Conservation (phyloP, 2,797 vertebrate genomes). For the Rhinogobio ventralis region DNA sequence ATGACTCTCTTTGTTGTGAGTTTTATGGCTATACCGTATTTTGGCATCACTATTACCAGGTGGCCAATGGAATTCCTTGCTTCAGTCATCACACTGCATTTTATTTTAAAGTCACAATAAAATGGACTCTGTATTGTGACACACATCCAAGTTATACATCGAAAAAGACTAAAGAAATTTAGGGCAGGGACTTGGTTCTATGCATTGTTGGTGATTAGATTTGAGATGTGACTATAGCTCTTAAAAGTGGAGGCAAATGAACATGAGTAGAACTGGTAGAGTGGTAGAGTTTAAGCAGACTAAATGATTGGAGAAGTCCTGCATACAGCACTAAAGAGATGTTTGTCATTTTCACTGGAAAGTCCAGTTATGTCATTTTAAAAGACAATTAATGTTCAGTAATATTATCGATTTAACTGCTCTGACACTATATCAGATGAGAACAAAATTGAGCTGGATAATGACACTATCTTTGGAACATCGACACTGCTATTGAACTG, state of each 20-base stretch:
- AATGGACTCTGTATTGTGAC: not conserved
- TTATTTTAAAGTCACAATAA: not conserved
- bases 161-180: not conserved
- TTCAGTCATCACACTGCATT: not conserved
- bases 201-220: not conserved
- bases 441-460: not conserved
- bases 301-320: not conserved
- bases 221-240: not conserved
- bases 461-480: not conserved
- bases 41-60: constrained; percentile 6
- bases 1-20: constrained; percentile 35
- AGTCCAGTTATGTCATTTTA: not conserved
- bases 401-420: not conserved
- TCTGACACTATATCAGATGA: not conserved
- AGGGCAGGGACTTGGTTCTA: not conserved
- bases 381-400: not conserved
- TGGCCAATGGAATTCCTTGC: not conserved
- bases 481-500: too few relatives aligned
- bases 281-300: not conserved
- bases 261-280: not conserved
- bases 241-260: not conserved
- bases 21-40: constrained; percentile 18
- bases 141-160: not conserved
- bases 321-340: not conserved
- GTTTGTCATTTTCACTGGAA: not conserved